phyloP scores from a whole-genome alignment of 2,888 invertebrate genomes.

The Cephonodes hylas region DNA sequence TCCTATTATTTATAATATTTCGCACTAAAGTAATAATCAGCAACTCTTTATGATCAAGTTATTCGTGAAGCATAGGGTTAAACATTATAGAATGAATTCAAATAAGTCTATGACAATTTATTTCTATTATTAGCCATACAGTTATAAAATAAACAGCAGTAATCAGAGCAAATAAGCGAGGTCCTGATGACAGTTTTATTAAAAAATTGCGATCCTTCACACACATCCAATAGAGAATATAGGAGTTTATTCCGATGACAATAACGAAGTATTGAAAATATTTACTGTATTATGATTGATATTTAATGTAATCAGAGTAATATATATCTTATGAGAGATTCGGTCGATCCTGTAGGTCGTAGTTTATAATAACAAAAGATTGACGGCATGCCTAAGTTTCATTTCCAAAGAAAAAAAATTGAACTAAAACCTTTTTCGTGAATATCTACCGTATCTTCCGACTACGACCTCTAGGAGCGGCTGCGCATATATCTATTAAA shows the following conservation, averaged over 20 bases:
- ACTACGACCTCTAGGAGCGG: not conserved
- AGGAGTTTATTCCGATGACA: slow-evolving; percentile 33
- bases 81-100: too few species aligned
- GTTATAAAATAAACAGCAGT: too few species aligned
- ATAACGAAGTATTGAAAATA: slow-evolving; percentile 35
- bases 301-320: not conserved
- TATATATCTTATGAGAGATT: not conserved
- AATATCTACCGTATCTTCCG: too few species aligned
- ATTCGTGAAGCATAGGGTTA: too few species aligned
- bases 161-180: too few species aligned
- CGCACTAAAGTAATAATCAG: too few species aligned
- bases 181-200: not conserved
- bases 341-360: not conserved
- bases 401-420: not conserved
- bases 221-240: slow-evolving; percentile 13
- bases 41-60: too few species aligned
- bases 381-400: not conserved
- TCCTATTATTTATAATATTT: too few species aligned
- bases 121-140: too few species aligned
- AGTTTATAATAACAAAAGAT: not conserved
- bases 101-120: too few species aligned
- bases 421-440: not conserved
- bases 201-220: slow-evolving; percentile 2
- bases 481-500: not conserved
- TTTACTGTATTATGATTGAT: slow-evolving; percentile 20